Base-by-base conservation (phyloP, 2,113 vertebrate species). In the Illadopsis cleaveri region DNA sequence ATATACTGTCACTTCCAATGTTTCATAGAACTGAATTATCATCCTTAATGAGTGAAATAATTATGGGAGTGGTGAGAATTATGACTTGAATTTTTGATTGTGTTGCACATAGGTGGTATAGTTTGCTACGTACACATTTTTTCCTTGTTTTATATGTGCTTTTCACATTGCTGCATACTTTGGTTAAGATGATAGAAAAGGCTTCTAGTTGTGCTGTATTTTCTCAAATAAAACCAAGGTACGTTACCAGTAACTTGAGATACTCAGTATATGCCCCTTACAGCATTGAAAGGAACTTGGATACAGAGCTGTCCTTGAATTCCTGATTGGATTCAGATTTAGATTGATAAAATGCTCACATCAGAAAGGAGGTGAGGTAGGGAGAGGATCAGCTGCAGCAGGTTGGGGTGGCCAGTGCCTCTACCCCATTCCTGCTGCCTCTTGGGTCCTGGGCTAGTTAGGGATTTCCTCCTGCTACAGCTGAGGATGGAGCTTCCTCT, bases 11-110 rank as follows among this genome's bases (percentile, higher is more conserved):
- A 98, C 98, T 97, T 98, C 97, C 98, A 97, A 47, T 92, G 97
- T 98, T 98, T 98, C 98, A 98, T 97, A 98, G 98, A 98, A 96
- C 94, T 94, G 95, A 98, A 94, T 97, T 97, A 96, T 97, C 97
- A 98, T 98, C 97, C 82, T 94, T 97, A 97, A 97, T 96, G 98
- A 97, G 97, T 98, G 98, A 97, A 98, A 95, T 97, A 97, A 98
- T 98, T 97, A 96, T 0, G 97, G 97, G 97, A 97, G 98, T 97
- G 97, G 98, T 98, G 93, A 98, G 97, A 97, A 98, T 98, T 96
- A 98, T 98, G 98, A 99, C 99, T 99, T 99, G 99, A 99, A 99
- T 97, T 98, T 98, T 96, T 95, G 97, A 98, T 98, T 98, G 98
- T 98, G 98, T 98, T 98, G 98, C 98, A 98, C 98, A 98, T 98